phyloP scores from a whole-genome alignment of 2,797 vertebrate species.

The Melanotaenia parkinsoni region DNA sequence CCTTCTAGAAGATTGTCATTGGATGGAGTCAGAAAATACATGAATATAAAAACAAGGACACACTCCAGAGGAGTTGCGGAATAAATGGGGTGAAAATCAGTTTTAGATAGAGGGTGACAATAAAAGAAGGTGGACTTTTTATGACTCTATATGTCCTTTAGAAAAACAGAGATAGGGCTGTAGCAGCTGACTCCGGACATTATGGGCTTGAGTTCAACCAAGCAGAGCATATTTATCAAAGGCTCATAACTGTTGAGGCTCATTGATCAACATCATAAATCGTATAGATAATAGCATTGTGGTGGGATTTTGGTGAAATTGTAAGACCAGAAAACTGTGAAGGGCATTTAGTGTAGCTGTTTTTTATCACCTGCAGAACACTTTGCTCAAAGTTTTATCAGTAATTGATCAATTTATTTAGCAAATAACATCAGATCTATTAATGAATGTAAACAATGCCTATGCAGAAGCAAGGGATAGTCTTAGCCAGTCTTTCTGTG shows the following conservation, averaged over 20 bases:
- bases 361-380: no score
- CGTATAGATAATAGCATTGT: conserved; percentile 30
- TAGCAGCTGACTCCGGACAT: conserved; percentile 32
- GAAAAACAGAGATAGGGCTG: conserved; percentile 25
- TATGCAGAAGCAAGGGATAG: no score
- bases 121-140: conserved; percentile 34
- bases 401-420: no score
- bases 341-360: not conserved
- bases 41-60: conserved; percentile 65
- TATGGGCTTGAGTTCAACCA: conserved; percentile 25
- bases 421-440: no score
- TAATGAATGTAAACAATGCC: no score
- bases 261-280: conserved; percentile 53
- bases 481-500: no score
- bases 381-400: no score
- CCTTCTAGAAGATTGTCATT: conserved; percentile 62
- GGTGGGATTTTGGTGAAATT: conserved; percentile 17
- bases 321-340: conserved; percentile 13
- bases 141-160: conserved; percentile 52
- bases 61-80: conserved; percentile 36
- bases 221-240: conserved; percentile 51
- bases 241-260: conserved; percentile 38
- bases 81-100: conserved; percentile 36
- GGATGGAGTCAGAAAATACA: conserved; percentile 49
- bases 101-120: conserved; percentile 43